These are phyloP conservation scores for Sciurus carolinensis DNA, from an alignment of 2,797 vertebrate species.

Conservation along the genomic window DNA sequence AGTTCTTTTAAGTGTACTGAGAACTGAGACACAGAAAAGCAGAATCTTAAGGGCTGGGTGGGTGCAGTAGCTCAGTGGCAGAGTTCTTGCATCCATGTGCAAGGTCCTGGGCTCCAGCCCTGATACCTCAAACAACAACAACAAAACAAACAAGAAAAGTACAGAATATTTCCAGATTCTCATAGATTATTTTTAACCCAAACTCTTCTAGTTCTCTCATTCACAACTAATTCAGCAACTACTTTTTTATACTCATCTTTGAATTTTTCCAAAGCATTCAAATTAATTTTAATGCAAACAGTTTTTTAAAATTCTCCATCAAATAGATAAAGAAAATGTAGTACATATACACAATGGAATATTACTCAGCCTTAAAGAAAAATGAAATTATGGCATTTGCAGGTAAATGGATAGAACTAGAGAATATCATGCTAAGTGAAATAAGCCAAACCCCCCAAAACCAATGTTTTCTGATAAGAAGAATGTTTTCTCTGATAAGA, in stretches of 20 bases:
- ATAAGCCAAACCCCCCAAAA: no score
- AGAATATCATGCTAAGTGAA: no score
- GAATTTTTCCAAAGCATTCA: conserved; percentile 7
- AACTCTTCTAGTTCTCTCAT: neutral
- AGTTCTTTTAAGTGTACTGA: neutral
- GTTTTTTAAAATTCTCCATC: neutral
- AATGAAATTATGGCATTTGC: no score
- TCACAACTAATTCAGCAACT: neutral
- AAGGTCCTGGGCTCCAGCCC: neutral
- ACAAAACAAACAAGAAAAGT: neutral
- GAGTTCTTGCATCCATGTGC: neutral
- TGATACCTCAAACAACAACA: neutral
- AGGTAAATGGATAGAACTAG: no score
- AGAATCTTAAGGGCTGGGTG: neutral
- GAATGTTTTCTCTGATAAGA: no score
- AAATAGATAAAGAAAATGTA: no score
- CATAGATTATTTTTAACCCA: neutral
- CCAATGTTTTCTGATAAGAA: no score
- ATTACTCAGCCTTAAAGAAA: no score
- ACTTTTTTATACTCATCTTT: neutral
- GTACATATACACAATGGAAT: no score
- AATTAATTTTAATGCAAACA: conserved; percentile 27
- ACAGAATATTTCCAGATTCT: neutral
- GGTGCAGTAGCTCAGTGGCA: neutral
- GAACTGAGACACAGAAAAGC: neutral